Percentiles rank a stretch among this genome's conserved stretches.
phyloP scores from a whole-genome alignment of 92 coral and sea anemone species.

The Heteractis magnifica region DNA sequence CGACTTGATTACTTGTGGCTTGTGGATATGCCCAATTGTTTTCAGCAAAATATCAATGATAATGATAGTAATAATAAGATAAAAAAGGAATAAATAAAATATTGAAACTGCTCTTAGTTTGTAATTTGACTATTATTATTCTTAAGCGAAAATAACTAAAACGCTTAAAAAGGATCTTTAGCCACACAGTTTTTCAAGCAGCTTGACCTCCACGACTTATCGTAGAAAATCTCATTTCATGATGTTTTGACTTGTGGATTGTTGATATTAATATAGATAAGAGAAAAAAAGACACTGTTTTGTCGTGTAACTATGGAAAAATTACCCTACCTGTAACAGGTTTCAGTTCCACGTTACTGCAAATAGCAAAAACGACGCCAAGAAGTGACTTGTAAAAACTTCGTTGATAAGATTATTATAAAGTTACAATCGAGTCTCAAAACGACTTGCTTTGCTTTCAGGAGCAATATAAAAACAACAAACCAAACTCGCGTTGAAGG shows the following conservation, averaged over 20 bases:
- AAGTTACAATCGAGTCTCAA: not conserved
- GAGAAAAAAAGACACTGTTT: not conserved
- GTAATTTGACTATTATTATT: too few species aligned
- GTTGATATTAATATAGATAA: conserved; percentile 9
- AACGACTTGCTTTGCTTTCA: not conserved
- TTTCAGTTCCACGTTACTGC: not conserved
- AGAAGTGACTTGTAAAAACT: not conserved
- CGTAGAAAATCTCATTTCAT: conserved; percentile 2
- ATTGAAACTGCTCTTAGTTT: too few species aligned
- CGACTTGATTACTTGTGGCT: too few species aligned
- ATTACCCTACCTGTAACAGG: conserved; percentile 1
- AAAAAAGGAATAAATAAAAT: too few species aligned
- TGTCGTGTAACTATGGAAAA: too few species aligned
- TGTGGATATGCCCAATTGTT: too few species aligned
- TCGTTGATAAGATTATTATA: not conserved
- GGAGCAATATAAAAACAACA: too few species aligned
- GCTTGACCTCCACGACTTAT: conserved; percentile 27
- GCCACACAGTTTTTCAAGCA: conserved; percentile 4
- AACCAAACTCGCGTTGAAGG: too few species aligned
- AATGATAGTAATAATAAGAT: too few species aligned
- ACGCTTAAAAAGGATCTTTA: not conserved
- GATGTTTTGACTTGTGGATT: not conserved
- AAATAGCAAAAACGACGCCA: not conserved
- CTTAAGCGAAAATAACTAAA: too few species aligned
- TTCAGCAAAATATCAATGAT: too few species aligned